phyloP scores from a whole-genome alignment of 2,113 vertebrate species.

The Campylomormyrus numenius region DNA sequence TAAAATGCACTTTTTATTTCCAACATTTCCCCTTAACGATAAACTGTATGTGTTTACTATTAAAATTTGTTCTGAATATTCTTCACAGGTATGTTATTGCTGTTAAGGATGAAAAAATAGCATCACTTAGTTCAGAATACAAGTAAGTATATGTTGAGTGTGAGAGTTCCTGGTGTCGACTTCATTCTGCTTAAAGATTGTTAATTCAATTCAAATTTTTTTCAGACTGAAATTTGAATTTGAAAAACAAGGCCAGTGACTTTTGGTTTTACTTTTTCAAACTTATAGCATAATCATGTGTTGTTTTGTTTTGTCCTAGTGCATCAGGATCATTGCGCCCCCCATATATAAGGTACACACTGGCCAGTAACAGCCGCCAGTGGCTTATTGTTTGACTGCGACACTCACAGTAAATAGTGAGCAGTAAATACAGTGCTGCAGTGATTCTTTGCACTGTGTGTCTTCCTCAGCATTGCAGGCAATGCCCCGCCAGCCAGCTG shows the following conservation, averaged over 20 bases:
- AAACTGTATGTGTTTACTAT: background rate
- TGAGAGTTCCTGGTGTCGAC: background rate
- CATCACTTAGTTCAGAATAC: constrained; percentile 61
- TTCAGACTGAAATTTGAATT: background rate
- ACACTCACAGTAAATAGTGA: background rate
- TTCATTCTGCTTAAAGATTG: background rate
- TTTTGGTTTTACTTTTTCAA: background rate
- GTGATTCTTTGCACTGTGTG: background rate
- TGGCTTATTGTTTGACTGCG: background rate
- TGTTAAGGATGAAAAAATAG: constrained; percentile 67
- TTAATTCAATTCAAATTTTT: background rate
- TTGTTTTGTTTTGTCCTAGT: constrained; percentile 39
- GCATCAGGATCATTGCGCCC: constrained; percentile 56
- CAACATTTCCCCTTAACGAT: background rate
- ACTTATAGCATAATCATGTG: constrained; percentile 1
- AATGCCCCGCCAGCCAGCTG: constrained; percentile 81
- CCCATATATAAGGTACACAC: constrained; percentile 80
- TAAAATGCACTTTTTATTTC: background rate
- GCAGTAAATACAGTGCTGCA: background rate
- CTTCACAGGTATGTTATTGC: constrained; percentile 76
- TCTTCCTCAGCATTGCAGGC: constrained; percentile 73
- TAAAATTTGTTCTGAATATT: background rate
- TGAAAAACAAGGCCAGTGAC: background rate
- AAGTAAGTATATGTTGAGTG: constrained; percentile 57
- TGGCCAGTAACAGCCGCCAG: background rate